Conservation (phyloP, 2,888 invertebrate genomes). For the Pandemis heparana region DNA sequence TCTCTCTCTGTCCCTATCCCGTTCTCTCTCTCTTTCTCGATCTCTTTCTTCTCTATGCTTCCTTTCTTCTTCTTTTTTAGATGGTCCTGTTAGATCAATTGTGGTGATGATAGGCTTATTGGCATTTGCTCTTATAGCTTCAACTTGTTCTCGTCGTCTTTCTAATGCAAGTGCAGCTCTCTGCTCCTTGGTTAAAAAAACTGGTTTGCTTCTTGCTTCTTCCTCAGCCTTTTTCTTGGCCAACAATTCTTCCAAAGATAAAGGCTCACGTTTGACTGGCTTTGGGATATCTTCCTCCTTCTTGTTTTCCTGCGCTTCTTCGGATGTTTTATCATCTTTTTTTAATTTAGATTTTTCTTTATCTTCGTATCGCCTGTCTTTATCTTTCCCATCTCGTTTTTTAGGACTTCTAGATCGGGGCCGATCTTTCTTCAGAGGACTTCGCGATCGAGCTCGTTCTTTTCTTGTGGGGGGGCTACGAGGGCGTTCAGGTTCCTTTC, state of each 20-base stretch:
- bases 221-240: conserved; percentile 98
- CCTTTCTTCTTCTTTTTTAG: conserved; percentile 78
- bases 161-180: conserved; percentile 95
- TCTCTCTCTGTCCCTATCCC: conserved; percentile 88
- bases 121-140: conserved; percentile 89
- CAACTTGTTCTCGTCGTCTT: conserved; percentile 95
- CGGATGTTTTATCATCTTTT: conserved; percentile 67
- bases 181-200: conserved; percentile 98
- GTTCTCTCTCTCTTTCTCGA: conserved; percentile 82
- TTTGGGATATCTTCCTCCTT: conserved; percentile 77
- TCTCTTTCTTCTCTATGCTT: conserved; percentile 76
- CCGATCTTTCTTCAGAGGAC: conserved; percentile 58
- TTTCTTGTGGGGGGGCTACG: conserved; percentile 72
- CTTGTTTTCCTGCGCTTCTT: conserved; percentile 69
- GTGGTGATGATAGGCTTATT: conserved; percentile 78
- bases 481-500: conserved; percentile 66
- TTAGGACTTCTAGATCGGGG: conserved; percentile 60
- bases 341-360: conserved; percentile 73
- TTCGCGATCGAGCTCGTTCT: conserved; percentile 64
- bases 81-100: conserved; percentile 81
- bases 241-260: conserved; percentile 97
- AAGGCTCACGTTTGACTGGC: conserved; percentile 89
- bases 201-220: conserved; percentile 97
- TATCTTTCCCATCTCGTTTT: conserved; percentile 67
- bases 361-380: conserved; percentile 72